phyloP scores from a whole-genome alignment of 2,113 vertebrate species.

The Mus spicilegus region DNA sequence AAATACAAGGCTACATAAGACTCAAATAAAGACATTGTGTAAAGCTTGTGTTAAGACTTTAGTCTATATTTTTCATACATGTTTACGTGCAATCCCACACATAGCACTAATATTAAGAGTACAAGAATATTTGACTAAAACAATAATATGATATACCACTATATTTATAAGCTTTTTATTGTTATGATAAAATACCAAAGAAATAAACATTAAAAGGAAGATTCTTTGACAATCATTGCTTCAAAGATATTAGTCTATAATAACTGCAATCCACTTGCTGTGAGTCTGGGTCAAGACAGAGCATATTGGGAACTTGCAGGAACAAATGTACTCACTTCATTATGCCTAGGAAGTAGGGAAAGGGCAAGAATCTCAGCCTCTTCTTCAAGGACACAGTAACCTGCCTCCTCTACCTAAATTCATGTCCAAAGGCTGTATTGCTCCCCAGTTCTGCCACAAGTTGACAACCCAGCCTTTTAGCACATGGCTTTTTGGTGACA shows the following conservation, averaged over 20 bases:
- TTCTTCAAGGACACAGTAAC: neutral
- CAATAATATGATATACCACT: neutral
- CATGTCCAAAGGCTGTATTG: too few relatives aligned
- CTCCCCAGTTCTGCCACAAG: neutral
- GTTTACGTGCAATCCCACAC: neutral
- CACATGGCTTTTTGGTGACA: neutral
- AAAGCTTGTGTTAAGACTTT: neutral
- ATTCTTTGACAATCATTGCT: neutral
- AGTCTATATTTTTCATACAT: neutral
- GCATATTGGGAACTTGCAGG: neutral
- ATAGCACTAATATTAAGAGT: neutral
- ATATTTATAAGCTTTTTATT: neutral
- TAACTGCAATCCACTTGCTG: neutral
- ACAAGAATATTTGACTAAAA: neutral
- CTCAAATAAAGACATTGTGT: neutral
- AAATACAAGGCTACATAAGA: neutral
- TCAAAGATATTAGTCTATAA: neutral
- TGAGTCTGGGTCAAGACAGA: neutral
- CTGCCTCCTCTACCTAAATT: neutral
- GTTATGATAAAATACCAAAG: neutral
- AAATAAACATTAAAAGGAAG: neutral
- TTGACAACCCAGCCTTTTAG: too few relatives aligned
- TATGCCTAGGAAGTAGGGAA: neutral
- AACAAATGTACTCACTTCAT: neutral
- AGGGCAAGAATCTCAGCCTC: neutral